Evolutionary conservation across 2,888 invertebrate species (phyloP).

Genomic region (Nemotelus nigrinus): DNA sequence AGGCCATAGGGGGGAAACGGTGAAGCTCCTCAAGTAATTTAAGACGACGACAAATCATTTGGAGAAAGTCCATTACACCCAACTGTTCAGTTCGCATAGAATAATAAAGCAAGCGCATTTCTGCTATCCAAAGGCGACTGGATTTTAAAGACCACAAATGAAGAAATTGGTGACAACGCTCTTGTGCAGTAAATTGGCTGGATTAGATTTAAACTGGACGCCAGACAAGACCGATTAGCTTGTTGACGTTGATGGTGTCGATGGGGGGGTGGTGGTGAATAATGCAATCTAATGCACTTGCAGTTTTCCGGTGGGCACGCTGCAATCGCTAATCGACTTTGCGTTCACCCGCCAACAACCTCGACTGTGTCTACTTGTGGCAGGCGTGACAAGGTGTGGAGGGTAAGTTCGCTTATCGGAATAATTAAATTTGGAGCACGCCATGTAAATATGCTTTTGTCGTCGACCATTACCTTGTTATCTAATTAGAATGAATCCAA

Average conservation of each 20-base stretch:
- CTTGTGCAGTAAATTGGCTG: constrained; percentile 14
- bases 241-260: neutral
- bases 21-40: no score
- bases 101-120: constrained; percentile 10
- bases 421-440: constrained; percentile 35
- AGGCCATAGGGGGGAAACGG: no score
- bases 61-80: constrained; percentile 35
- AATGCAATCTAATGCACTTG: constrained; percentile 26
- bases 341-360: neutral
- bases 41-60: neutral
- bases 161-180: neutral
- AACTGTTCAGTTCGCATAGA: constrained; percentile 14
- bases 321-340: neutral
- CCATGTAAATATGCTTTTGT: constrained; percentile 13
- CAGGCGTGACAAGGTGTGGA: no score
- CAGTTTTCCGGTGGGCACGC: neutral
- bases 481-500: constrained; percentile 29
- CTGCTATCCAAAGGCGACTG: neutral
- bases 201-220: constrained; percentile 32
- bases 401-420: no score
- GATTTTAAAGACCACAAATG: neutral
- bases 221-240: neutral
- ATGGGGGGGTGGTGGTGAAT: neutral
- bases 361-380: no score
- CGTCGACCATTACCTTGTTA: neutral